Conservation (phyloP, 2,888 invertebrate genomes). For the Napeogenes inachia region DNA sequence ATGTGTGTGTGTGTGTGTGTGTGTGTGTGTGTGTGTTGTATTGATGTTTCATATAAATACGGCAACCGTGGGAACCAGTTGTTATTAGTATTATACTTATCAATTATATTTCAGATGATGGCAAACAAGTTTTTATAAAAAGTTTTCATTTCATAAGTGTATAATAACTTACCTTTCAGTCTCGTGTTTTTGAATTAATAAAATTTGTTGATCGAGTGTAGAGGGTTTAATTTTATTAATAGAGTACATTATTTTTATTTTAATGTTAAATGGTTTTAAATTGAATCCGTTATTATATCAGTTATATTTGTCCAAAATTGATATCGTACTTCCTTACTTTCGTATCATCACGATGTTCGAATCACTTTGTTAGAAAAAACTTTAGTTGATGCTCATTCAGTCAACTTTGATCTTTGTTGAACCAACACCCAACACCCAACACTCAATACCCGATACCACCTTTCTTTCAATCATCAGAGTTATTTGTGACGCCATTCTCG, state of each 20-base stretch:
- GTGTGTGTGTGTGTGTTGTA: conserved; percentile 47
- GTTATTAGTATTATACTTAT: not conserved
- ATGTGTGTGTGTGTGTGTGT: conserved; percentile 46
- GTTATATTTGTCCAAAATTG: conserved; percentile 43
- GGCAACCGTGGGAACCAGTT: conserved; percentile 67
- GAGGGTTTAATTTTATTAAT: too few relatives aligned
- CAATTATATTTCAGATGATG: too few relatives aligned
- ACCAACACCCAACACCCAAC: conserved; percentile 41
- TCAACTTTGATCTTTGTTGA: conserved; percentile 73
- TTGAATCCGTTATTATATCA: conserved; percentile 30
- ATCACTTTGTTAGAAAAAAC: conserved; percentile 44
- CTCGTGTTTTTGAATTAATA: too few relatives aligned
- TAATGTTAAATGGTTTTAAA: not conserved
- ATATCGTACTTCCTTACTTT: conserved; percentile 43
- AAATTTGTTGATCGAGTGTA: too few relatives aligned
- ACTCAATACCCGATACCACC: conserved; percentile 33
- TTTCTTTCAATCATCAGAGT: conserved; percentile 63
- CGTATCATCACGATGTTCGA: conserved; percentile 54
- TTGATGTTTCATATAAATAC: conserved; percentile 66
- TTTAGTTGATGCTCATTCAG: conserved; percentile 52
- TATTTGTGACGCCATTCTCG: conserved; percentile 48
- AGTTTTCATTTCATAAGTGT: too few relatives aligned
- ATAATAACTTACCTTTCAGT: too few relatives aligned
- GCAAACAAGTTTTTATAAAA: too few relatives aligned
- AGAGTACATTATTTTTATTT: not conserved